Evolutionary conservation across 2,888 invertebrate species (phyloP), one percentile per base, ranked within the genome.

Genomic region (Folsomia candida): DNA sequence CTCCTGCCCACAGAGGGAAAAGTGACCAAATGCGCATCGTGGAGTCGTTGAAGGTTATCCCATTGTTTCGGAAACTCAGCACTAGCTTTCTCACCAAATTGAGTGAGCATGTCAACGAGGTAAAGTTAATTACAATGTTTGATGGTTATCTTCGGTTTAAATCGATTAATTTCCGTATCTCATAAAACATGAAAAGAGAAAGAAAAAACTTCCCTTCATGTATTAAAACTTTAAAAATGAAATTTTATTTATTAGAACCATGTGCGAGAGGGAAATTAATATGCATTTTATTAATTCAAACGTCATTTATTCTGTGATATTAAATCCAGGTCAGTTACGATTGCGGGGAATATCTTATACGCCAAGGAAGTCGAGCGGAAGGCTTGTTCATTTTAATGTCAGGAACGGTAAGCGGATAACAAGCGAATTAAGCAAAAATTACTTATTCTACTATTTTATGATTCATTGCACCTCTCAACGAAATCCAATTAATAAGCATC

Each of bases 341-440:
- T 26, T 87, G 90, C 2, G 91, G 90, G 1, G 89, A 89, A 0
- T 88, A 88, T 72, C 93, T 95, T 69, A 89, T 95, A 11, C 86
- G 89, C 0, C 93, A 95, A 84, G 94, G 94, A 0, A 93, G 93
- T 79, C 87, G 87, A 54, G 94, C 94, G 4, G 92, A 94, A 82
- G 92, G 92, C 80, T 95, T 95, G 84, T 95, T 91, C 82, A 93
- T 95, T 72, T 93, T 95, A 81, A 89, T 91, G 75, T 91, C 91
- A 3, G 93, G 93, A 47, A 89, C 88, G n/a, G 93, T 93, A 18
- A 87, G 88, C 65, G 88, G 92, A 69, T 26, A 9, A 9, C n/a
- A 29, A 62, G 26, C 25, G 51, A 20, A 25, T 22, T 6, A 62
- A 37, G 22, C 54, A 54, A 14, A 18, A 47, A 47, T 47, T 47